Conservation (phyloP, 1,140 invertebrate species). For the Hyles euphorbiae region DNA sequence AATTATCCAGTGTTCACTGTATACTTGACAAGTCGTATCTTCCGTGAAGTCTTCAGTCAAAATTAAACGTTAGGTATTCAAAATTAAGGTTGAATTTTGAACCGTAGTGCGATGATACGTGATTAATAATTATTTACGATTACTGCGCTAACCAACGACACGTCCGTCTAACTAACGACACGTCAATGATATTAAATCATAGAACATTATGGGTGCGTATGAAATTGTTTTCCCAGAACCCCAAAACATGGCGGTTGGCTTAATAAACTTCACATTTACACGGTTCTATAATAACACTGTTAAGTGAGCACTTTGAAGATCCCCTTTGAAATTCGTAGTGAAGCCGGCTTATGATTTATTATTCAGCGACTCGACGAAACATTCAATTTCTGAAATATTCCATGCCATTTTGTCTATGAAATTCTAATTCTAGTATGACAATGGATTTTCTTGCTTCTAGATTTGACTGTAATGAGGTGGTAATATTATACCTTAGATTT, state of each 20-base stretch:
- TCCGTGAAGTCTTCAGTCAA: too few species aligned
- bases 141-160: too few species aligned
- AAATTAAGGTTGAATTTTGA: too few species aligned
- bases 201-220: constrained; percentile 1
- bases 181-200: constrained; percentile 4
- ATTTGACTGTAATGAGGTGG: too few species aligned
- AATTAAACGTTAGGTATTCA: too few species aligned
- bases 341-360: constrained; percentile 54
- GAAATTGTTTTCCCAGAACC: constrained; percentile 7
- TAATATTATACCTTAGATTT: too few species aligned
- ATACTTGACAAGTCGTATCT: too few species aligned
- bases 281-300: constrained; percentile 46
- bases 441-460: too few species aligned
- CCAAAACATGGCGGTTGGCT: constrained; percentile 4
- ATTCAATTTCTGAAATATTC: constrained; percentile 19
- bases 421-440: background rate
- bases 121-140: too few species aligned
- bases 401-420: constrained; percentile 18
- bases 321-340: constrained; percentile 47
- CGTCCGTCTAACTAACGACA: too few species aligned
- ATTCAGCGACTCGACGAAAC: constrained; percentile 43
- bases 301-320: constrained; percentile 55
- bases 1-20: too few species aligned
- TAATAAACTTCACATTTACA: constrained; percentile 39
- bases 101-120: too few species aligned